A percentile compares a stretch with the other conserved stretches of the same genome.
Conservation (phyloP, 1,140 invertebrate genomes). For the Caenorhabditis latens region DNA sequence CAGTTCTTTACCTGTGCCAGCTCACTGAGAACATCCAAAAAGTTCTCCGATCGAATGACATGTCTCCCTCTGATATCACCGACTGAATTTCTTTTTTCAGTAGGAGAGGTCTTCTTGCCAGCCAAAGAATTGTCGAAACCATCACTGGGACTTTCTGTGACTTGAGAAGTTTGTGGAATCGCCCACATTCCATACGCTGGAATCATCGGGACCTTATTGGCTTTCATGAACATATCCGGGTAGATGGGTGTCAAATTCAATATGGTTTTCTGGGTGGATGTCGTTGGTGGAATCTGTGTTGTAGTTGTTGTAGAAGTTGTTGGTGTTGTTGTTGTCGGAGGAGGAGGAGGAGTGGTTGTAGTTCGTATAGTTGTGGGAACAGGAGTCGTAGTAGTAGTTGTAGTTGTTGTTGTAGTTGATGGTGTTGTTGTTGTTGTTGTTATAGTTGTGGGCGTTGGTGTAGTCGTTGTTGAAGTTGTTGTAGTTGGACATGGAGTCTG, state of each 20-base stretch:
- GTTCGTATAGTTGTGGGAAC: not conserved
- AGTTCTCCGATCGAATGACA: constrained; percentile 24
- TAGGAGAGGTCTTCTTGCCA: not conserved
- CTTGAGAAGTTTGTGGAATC: constrained; percentile 8
- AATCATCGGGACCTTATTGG: constrained; percentile 6
- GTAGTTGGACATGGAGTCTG: not conserved
- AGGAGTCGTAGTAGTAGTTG: not conserved
- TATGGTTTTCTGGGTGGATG: not conserved
- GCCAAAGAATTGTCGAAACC: not conserved
- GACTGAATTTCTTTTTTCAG: constrained; percentile 17
- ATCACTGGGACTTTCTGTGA: not conserved
- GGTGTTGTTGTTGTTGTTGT: constrained; percentile 49
- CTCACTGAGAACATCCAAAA: constrained; percentile 32
- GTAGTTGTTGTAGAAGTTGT: not conserved
- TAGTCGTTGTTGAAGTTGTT: constrained; percentile 24
- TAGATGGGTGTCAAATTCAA: constrained; percentile 11
- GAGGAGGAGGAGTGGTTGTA: not conserved
- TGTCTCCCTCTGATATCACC: constrained; percentile 27
- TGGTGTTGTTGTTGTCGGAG: not conserved
- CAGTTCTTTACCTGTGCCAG: constrained; percentile 10
- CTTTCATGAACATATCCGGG: constrained; percentile 30
- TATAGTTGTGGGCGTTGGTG: not conserved
- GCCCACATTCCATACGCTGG: constrained; percentile 28
- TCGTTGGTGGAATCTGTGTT: not conserved
- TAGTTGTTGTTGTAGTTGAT: constrained; percentile 24